phyloP scores from a whole-genome alignment of 1,140 invertebrate species.

The Pteromalus puparum region DNA sequence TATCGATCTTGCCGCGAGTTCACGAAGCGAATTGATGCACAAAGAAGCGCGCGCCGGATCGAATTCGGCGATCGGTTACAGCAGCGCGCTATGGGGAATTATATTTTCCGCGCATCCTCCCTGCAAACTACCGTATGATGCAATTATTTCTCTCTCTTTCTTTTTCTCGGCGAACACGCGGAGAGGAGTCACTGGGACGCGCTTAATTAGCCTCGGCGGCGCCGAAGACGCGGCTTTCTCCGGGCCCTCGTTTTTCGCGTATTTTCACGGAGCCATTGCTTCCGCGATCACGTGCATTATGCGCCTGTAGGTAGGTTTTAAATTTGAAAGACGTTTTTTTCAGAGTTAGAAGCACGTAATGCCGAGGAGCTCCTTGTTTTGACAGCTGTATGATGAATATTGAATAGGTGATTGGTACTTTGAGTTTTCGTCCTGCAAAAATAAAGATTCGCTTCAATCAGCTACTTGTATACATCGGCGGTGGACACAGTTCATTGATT shows the following conservation, averaged over 20 bases:
- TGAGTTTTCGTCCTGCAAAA: too few species aligned
- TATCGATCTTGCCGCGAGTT: not conserved
- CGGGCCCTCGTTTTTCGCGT: not conserved
- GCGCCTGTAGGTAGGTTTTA: not conserved
- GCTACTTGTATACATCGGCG: too few species aligned
- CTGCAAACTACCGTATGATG: not conserved
- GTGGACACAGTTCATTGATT: too few species aligned
- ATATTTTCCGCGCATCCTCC: constrained; percentile 22
- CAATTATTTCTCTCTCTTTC: constrained; percentile 15
- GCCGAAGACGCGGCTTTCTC: constrained; percentile 17
- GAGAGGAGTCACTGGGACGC: not conserved
- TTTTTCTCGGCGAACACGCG: not conserved
- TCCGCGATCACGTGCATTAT: not conserved
- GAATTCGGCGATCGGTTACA: not conserved
- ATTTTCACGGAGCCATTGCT: not conserved
- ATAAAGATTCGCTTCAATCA: too few species aligned
- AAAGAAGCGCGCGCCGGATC: not conserved
- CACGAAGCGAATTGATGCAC: too few species aligned
- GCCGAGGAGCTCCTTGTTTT: not conserved
- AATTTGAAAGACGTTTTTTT: not conserved
- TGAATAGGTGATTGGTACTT: too few species aligned
- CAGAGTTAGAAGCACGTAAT: not conserved
- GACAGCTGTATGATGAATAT: too few species aligned
- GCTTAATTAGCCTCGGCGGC: constrained; percentile 15
- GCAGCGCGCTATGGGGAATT: not conserved